Conservation (phyloP, 2,113 vertebrate species). For the Leptosomus discolor region DNA sequence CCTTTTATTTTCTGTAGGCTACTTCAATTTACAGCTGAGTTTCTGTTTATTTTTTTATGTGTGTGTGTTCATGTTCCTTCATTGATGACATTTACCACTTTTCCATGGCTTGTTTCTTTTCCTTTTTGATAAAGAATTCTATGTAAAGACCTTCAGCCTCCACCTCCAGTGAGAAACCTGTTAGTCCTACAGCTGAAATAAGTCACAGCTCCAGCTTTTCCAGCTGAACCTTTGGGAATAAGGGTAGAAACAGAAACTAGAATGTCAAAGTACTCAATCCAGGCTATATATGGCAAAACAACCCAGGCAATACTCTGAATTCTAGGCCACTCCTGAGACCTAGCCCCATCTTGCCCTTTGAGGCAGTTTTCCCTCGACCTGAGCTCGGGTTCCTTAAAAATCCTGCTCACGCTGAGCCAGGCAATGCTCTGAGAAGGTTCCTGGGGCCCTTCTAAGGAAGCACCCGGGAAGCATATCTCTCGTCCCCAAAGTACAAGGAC, state of each 20-base stretch:
- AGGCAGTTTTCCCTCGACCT: background rate
- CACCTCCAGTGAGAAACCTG: background rate
- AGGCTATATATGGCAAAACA: conserved; percentile 57
- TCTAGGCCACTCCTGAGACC: background rate
- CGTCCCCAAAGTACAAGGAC: background rate
- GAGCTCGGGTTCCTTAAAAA: background rate
- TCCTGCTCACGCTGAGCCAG: background rate
- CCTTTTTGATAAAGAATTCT: background rate
- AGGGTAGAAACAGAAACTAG: background rate
- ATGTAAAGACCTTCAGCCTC: background rate
- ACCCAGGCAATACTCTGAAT: background rate
- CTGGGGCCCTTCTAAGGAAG: background rate
- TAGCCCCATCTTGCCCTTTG: background rate
- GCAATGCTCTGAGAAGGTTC: background rate
- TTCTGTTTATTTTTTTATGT: background rate
- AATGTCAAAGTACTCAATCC: background rate
- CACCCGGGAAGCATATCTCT: background rate
- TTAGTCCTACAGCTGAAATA: background rate
- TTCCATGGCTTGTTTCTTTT: background rate
- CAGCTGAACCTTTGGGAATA: background rate
- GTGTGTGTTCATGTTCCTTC: background rate
- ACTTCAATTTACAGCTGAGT: background rate
- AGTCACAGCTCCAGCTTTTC: background rate
- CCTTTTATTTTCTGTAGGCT: background rate
- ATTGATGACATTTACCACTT: background rate